These are phyloP conservation scores for Alloplasta piceator DNA, from an alignment of 2,888 invertebrate genomes.

Conservation along the genomic window DNA sequence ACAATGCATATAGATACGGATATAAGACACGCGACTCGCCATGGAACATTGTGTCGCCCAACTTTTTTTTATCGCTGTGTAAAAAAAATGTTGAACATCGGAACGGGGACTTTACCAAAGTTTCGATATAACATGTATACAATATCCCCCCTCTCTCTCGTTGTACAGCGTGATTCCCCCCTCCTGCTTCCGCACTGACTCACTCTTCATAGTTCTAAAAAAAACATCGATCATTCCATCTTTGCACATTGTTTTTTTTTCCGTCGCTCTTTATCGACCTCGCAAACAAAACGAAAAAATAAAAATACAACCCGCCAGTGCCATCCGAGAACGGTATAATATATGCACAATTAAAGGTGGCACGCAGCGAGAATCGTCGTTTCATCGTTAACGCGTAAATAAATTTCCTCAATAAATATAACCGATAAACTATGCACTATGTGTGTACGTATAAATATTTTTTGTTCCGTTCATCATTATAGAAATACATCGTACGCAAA, in stretches of 20 bases:
- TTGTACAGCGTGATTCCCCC: conserved; percentile 64
- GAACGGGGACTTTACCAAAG: conserved; percentile 76
- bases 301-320: conserved; percentile 28
- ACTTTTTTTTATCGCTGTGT: conserved; percentile 69
- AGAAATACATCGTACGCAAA: conserved; percentile 79
- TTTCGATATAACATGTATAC: conserved; percentile 65
- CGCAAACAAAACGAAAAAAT: conserved; percentile 10
- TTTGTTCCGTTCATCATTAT: conserved; percentile 26
- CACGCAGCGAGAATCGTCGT: conserved; percentile 60
- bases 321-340: conserved; percentile 49
- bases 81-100: conserved; percentile 80
- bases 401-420: conserved; percentile 81
- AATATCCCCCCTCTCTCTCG: no score
- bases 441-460: conserved; percentile 9
- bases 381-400: conserved; percentile 75
- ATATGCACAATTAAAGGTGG: conserved; percentile 35
- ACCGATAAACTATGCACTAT: conserved; percentile 78
- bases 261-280: conserved; percentile 29
- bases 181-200: conserved; percentile 68
- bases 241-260: conserved; percentile 37
- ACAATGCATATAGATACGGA: neutral
- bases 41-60: conserved; percentile 20
- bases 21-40: conserved; percentile 39
- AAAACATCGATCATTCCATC: neutral
- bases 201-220: neutral